Evolutionary conservation across 2,888 invertebrate species (phyloP).

Genomic region (Latheticus oryzae): DNA sequence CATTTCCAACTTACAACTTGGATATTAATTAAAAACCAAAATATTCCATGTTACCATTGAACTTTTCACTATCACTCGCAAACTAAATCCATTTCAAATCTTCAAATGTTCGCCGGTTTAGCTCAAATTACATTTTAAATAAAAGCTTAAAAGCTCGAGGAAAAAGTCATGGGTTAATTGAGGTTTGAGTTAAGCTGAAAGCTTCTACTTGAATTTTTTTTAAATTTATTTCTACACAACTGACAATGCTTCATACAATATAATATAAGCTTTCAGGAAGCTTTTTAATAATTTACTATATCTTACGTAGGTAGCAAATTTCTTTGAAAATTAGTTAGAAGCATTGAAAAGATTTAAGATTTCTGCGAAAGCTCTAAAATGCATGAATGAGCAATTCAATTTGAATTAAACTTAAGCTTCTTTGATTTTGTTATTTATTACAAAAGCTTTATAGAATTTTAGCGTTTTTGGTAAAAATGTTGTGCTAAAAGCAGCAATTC

Average conservation of each 20-base stretch:
- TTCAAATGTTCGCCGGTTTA: conserved; percentile 8
- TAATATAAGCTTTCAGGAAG: too few relatives aligned
- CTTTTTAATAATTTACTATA: too few relatives aligned
- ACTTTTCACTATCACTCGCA: conserved; percentile 21
- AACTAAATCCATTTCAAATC: conserved; percentile 23
- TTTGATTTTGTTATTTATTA: conserved; percentile 21
- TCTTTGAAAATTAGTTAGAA: too few relatives aligned
- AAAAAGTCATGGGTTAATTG: conserved; percentile 24
- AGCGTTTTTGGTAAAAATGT: background rate
- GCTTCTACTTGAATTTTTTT: conserved; percentile 11
- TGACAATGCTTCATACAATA: too few relatives aligned
- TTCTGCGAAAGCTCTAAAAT: too few relatives aligned
- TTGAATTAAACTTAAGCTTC: conserved; percentile 22
- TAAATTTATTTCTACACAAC: conserved; percentile 18
- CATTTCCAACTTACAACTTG: conserved; percentile 29
- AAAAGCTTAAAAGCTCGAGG: conserved; percentile 26
- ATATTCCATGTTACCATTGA: conserved; percentile 10
- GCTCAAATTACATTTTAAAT: conserved; percentile 24
- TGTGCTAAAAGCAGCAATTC: conserved; percentile 6
- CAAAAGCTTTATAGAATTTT: conserved; percentile 7
- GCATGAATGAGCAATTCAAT: conserved; percentile 27
- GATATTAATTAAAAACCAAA: conserved; percentile 31
- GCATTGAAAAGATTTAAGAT: too few relatives aligned
- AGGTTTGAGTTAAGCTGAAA: conserved; percentile 25
- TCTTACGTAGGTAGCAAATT: too few relatives aligned